phyloP scores from a whole-genome alignment of 64 coral and sea anemone species.

The Actinia equina region DNA sequence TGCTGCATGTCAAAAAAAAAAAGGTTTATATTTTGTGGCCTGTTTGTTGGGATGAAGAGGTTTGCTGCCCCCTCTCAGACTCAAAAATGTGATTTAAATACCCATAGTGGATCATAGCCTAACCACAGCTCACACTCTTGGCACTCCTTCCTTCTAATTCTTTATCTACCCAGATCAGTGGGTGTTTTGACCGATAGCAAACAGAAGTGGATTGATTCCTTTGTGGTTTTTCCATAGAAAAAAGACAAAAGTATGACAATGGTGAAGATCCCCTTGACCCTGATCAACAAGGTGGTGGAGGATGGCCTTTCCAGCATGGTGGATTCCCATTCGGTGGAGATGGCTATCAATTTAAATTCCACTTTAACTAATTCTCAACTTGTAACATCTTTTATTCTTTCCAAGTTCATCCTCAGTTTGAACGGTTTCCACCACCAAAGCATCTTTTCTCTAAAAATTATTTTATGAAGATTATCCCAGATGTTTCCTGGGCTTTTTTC shows the following conservation, averaged over 20 bases:
- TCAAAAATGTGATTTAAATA: too few relatives aligned
- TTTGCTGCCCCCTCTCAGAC: too few relatives aligned
- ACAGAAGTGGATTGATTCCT: background rate
- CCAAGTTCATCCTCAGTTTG: background rate
- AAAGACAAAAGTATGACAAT: constrained; percentile 90
- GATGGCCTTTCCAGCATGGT: constrained; percentile 59
- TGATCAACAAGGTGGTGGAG: constrained; percentile 87
- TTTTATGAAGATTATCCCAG: background rate
- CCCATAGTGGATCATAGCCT: too few relatives aligned
- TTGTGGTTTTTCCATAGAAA: constrained; percentile 47
- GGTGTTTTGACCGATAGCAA: too few relatives aligned
- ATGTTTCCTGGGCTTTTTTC: background rate
- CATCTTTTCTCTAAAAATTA: background rate
- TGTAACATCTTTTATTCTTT: background rate
- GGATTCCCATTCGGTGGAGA: constrained; percentile 82
- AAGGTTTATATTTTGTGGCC: too few relatives aligned
- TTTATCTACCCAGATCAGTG: too few relatives aligned
- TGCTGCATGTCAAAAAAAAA: too few relatives aligned
- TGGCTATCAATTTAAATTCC: constrained; percentile 99
- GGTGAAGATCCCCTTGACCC: constrained; percentile 97
- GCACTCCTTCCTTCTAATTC: too few relatives aligned
- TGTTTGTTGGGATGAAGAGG: too few relatives aligned
- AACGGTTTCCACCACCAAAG: background rate
- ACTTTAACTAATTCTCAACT: constrained; percentile 67
- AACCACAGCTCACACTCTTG: too few relatives aligned